phyloP scores from a whole-genome alignment of 35 echinoderm and acorn worm genomes.

The Apostichopus californicus region DNA sequence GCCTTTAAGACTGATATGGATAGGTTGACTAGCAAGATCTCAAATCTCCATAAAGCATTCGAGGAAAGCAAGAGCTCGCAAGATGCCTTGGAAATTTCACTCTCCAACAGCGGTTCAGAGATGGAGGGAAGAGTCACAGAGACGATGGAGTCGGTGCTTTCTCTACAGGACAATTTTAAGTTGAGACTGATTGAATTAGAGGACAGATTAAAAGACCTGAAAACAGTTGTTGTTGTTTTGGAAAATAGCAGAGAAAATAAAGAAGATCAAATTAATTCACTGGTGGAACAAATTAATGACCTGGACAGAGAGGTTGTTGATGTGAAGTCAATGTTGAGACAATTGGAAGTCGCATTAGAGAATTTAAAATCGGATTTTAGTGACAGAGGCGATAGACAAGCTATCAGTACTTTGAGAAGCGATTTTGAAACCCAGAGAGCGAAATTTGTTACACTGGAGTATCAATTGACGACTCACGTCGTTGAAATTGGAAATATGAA shows the following conservation, averaged over 20 bases:
- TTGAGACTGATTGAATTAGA: slow-evolving; percentile 3
- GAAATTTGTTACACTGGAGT: background rate
- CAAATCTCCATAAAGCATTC: slow-evolving; percentile 1
- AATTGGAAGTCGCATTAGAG: background rate
- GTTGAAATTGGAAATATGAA: background rate
- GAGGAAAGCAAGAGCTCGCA: slow-evolving; percentile 34
- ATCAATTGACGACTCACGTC: background rate
- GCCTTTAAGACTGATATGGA: slow-evolving; percentile 38
- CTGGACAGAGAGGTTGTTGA: slow-evolving; percentile 16
- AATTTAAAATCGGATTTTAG: background rate
- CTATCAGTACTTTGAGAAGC: background rate
- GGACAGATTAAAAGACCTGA: slow-evolving; percentile 2
- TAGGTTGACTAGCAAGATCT: slow-evolving; percentile 35
- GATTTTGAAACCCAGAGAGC: slow-evolving; percentile 14
- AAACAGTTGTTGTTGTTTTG: background rate
- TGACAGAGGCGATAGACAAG: background rate
- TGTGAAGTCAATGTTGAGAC: background rate
- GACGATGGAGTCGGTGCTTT: background rate
- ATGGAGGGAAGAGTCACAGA: background rate
- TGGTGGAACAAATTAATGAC: slow-evolving; percentile 21
- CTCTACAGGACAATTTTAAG: slow-evolving; percentile 1
- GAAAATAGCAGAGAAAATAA: slow-evolving; percentile 34
- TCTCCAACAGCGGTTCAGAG: background rate
- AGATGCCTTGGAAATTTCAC: background rate
- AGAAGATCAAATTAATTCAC: slow-evolving; percentile 10